Conservation (phyloP, 2,888 invertebrate species). For the Mechanitis mazaeus region DNA sequence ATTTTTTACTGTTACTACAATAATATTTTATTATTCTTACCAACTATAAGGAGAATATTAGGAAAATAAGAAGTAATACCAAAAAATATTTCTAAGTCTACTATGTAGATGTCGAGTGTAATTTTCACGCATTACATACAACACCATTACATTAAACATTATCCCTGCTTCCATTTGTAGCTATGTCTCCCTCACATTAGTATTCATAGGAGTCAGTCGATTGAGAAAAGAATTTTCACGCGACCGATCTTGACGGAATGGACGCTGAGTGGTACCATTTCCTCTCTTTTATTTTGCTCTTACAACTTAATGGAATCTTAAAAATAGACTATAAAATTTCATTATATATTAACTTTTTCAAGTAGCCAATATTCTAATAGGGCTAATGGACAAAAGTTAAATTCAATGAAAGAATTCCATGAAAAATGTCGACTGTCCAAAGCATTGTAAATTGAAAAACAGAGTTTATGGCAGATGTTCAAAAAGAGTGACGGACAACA, state of each 20-base stretch:
- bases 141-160: conserved; percentile 40
- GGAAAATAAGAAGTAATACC: too few relatives aligned
- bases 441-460: too few relatives aligned
- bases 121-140: conserved; percentile 15
- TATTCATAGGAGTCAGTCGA: conserved; percentile 74
- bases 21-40: too few relatives aligned
- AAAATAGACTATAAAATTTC: conserved; percentile 64
- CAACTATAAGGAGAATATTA: too few relatives aligned
- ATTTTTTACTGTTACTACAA: too few relatives aligned
- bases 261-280: conserved; percentile 67
- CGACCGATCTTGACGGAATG: conserved; percentile 61
- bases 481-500: too few relatives aligned
- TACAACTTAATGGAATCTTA: conserved; percentile 71
- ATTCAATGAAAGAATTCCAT: too few relatives aligned
- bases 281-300: conserved; percentile 63
- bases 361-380: too few relatives aligned
- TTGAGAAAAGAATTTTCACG: conserved; percentile 71
- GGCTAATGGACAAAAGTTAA: too few relatives aligned
- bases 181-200: conserved; percentile 63
- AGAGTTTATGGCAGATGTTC: too few relatives aligned
- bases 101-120: conserved; percentile 10
- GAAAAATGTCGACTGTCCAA: too few relatives aligned
- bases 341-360: conserved; percentile 57
- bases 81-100: neutral
- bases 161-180: conserved; percentile 55